Evolutionary conservation across 2,888 invertebrate genomes (phyloP), one percentile per base, ranked within the genome.

Genomic region (Morinoia aosen): DNA sequence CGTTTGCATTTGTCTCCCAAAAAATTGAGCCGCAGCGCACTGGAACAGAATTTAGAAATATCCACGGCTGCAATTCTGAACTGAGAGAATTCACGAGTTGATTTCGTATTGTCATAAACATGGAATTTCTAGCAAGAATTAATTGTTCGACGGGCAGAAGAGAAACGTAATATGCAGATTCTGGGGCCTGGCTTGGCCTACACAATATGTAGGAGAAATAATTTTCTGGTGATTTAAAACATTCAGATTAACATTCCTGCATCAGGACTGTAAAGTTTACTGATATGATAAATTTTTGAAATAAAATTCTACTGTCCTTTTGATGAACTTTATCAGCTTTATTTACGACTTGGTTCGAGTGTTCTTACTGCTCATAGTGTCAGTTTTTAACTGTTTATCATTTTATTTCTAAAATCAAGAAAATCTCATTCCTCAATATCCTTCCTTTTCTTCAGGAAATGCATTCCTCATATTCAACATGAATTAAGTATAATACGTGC

Each of bases 41-140:
- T 16, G 93, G 57, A 7, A 93, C 57, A n/a, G 93, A 93, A 93
- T 93, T 57, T 48, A 93, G 93, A 57, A 93, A 93, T 57, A 93
- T 93, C n/a, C 7, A 10, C 7, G 58, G 93, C 40, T 57, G 93
- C 56, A 93, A 93, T 93, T 93, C 93, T 93, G 33, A 93, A 57
- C 19, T 93, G 93, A n/a, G 57, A 93, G 93, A 57, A 93, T 93
- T 33, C 93, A 93, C 57, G 57, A 93, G 48, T 33, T 58, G 57
- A 57, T 57, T 93, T 93, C 93, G 33, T 93, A 33, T 90, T 90
- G 90, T 90, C 48, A 90, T 90, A 90, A 40, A 90, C 90, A 90
- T 48, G 90, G 40, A 90, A 90, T 39, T 90, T 90, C 90, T 4
- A 90, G 90, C 90, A 90, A 14, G 39, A 39, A 48, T 90, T 48